Conservation (phyloP, 2,888 invertebrate genomes). For the Sisyra nigra region DNA sequence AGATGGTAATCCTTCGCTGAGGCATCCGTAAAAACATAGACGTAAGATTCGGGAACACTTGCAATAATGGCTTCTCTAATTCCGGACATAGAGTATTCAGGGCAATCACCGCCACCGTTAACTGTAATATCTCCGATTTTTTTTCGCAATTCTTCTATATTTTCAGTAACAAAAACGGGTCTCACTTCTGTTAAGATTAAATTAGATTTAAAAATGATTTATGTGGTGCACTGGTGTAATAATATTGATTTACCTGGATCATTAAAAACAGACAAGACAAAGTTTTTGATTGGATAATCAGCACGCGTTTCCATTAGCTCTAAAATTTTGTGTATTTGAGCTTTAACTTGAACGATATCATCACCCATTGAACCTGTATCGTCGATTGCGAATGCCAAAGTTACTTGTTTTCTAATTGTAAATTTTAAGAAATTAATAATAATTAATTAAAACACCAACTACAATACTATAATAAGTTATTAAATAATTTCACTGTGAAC, state of each 20-base stretch:
- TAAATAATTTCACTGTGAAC: no score
- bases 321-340: background rate
- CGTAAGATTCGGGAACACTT: background rate
- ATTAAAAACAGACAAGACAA: background rate
- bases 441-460: no score
- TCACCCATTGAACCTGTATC: background rate
- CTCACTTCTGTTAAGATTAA: background rate
- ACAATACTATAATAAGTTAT: no score
- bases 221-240: background rate
- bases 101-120: background rate
- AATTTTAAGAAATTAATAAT: no score
- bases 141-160: background rate
- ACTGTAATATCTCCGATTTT: background rate
- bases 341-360: background rate
- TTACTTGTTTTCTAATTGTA: background rate
- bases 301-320: background rate
- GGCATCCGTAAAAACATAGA: conserved; percentile 3
- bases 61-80: background rate
- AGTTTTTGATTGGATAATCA: background rate
- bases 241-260: conserved; percentile 2
- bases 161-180: background rate
- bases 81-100: conserved; percentile 1
- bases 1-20: background rate
- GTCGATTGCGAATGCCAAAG: conserved; percentile 1
- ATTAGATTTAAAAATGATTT: background rate